phyloP scores from a whole-genome alignment of 2,888 invertebrate genomes.

The Heliconius hortense region DNA sequence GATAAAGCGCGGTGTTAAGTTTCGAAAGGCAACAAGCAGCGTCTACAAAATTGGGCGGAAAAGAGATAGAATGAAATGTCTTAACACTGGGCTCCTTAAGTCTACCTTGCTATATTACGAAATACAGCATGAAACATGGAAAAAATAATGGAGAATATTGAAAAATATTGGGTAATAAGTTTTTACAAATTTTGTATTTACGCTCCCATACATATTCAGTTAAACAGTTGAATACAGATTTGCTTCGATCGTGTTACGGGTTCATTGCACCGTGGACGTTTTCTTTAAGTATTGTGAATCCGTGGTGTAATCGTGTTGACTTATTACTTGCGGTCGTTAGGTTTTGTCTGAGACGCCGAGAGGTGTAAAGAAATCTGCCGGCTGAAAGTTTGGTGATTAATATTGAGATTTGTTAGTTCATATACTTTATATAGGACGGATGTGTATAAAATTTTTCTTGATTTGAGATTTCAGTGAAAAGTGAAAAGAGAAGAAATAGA shows the following conservation, averaged over 20 bases:
- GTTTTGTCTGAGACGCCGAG: neutral
- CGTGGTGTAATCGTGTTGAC: constrained; percentile 23
- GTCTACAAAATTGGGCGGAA: neutral
- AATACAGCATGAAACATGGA: neutral
- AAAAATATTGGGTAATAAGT: too few species aligned
- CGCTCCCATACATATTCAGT: neutral
- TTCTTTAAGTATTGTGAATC: constrained; percentile 29
- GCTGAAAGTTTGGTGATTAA: neutral
- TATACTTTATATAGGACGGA: neutral
- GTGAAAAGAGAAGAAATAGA: too few species aligned
- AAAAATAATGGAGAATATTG: neutral
- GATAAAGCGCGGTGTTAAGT: neutral
- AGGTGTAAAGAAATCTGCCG: neutral
- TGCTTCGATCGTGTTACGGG: constrained; percentile 31
- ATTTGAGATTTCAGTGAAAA: too few species aligned
- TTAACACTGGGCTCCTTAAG: neutral
- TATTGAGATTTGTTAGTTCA: neutral
- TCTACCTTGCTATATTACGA: neutral
- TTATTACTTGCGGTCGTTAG: constrained; percentile 19
- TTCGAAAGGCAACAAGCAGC: neutral
- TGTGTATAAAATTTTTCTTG: too few species aligned
- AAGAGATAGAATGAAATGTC: neutral
- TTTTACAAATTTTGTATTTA: neutral
- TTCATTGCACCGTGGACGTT: constrained; percentile 29
- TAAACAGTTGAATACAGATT: constrained; percentile 10